Evolutionary conservation across 1,140 invertebrate species (phyloP).

Genomic region (Coptotermes formosanus): DNA sequence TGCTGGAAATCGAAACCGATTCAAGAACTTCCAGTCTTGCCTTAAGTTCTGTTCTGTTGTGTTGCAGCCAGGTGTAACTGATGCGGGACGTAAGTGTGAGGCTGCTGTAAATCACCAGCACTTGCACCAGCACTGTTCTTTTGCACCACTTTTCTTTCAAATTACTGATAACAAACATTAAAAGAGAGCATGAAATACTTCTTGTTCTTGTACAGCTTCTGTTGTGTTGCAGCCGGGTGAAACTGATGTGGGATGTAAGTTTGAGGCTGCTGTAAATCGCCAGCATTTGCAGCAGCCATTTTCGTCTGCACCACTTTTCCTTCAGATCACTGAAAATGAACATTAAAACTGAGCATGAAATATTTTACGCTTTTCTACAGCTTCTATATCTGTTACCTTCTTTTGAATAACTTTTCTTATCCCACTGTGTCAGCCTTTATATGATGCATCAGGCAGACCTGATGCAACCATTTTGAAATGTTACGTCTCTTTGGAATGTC

Average conservation of each 20-base stretch:
- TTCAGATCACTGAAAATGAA: neutral
- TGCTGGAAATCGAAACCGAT: constrained; percentile 77
- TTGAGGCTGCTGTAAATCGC: neutral
- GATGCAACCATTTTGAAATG: too few species aligned
- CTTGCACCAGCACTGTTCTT: neutral
- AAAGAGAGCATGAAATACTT: too few species aligned
- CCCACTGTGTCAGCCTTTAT: too few species aligned
- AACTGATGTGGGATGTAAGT: constrained; percentile 11
- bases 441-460: too few species aligned
- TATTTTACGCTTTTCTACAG: too few species aligned
- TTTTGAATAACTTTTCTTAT: too few species aligned
- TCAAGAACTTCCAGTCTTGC: constrained; percentile 70
- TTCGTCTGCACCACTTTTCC: neutral
- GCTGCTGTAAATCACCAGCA: neutral
- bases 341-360: too few species aligned
- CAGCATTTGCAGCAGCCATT: neutral
- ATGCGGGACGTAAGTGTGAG: constrained; percentile 21
- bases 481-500: too few species aligned
- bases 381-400: too few species aligned
- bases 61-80: constrained; percentile 40
- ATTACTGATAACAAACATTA: neutral
- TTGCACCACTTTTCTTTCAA: neutral
- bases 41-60: constrained; percentile 57
- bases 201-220: constrained; percentile 36
- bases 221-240: constrained; percentile 46